A percentile compares a stretch with the other conserved stretches of the same genome.
Evolutionary conservation across 1,140 invertebrate genomes (phyloP).

Genomic region (Agrilus planipennis): DNA sequence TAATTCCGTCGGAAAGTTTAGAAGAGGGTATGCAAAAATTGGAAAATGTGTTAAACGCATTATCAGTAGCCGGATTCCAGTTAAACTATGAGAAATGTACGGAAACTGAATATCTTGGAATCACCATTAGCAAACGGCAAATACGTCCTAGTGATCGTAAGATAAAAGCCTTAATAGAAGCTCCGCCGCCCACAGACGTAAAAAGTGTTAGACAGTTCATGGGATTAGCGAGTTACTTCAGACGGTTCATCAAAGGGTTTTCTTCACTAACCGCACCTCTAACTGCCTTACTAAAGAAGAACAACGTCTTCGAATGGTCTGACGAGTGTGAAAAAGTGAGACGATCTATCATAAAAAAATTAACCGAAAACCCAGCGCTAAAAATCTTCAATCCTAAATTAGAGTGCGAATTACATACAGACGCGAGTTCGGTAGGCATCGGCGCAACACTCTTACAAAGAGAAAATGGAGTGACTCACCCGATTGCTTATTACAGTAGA

Average conservation of each 20-base stretch:
- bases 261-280: slow-evolving; percentile 25
- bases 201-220: no score
- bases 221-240: no score
- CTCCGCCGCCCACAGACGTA: slow-evolving; percentile 18
- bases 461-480: slow-evolving; percentile 9
- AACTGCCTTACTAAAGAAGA: slow-evolving; percentile 26
- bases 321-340: slow-evolving; percentile 23
- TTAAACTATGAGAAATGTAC: slow-evolving; percentile 23
- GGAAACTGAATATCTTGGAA: slow-evolving; percentile 18
- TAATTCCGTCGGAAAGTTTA: slow-evolving; percentile 20
- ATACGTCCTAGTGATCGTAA: slow-evolving; percentile 23
- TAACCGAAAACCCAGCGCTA: slow-evolving; percentile 14
- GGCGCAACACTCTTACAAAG: slow-evolving; percentile 15
- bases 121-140: slow-evolving; percentile 15
- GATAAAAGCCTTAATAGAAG: slow-evolving; percentile 19
- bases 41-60: slow-evolving; percentile 17
- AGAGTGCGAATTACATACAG: slow-evolving; percentile 23
- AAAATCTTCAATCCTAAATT: slow-evolving; percentile 17
- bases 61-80: slow-evolving; percentile 16
- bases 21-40: slow-evolving; percentile 24
- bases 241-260: slow-evolving; percentile 26
- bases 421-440: slow-evolving; percentile 18
- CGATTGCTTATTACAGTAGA: slow-evolving; percentile 22
- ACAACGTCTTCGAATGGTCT: slow-evolving; percentile 23
- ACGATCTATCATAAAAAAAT: slow-evolving; percentile 14